Conservation (phyloP, 2,888 invertebrate species). For the Crioceris asparagi region DNA sequence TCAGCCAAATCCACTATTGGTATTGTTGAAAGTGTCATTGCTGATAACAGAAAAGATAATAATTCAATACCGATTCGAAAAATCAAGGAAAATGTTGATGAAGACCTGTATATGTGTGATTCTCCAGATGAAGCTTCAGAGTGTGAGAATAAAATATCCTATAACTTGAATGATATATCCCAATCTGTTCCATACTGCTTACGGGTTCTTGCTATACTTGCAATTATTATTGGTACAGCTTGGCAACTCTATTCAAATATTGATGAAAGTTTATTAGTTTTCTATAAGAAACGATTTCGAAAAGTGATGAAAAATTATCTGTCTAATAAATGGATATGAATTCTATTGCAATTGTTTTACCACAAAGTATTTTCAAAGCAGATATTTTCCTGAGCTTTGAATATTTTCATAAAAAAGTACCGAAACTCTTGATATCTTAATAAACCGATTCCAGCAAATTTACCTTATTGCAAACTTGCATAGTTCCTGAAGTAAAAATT, state of each 20-base stretch:
- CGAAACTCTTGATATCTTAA: too few relatives aligned
- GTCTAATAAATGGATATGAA: too few relatives aligned
- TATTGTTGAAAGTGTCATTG: conserved; percentile 9
- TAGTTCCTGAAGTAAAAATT: too few relatives aligned
- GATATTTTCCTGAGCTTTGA: neutral
- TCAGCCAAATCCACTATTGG: conserved; percentile 12
- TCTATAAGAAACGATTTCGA: too few relatives aligned
- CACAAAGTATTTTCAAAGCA: too few relatives aligned
- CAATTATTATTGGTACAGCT: neutral
- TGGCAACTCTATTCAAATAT: neutral
- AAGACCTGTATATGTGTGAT: neutral
- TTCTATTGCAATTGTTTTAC: too few relatives aligned
- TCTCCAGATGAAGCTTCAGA: neutral
- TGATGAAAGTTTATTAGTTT: too few relatives aligned
- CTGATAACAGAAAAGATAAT: conserved; percentile 3
- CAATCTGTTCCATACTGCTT: neutral
- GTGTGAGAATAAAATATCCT: neutral
- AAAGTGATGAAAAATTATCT: too few relatives aligned
- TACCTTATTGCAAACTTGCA: too few relatives aligned
- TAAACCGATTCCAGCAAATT: too few relatives aligned
- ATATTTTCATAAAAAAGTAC: neutral
- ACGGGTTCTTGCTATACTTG: neutral
- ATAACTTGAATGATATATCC: too few relatives aligned
- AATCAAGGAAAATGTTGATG: neutral
- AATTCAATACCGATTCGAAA: neutral